Base-by-base conservation (phyloP, 37 sponge, comb jelly and placozoan species). In the Chondrilla cf. caribensis region DNA sequence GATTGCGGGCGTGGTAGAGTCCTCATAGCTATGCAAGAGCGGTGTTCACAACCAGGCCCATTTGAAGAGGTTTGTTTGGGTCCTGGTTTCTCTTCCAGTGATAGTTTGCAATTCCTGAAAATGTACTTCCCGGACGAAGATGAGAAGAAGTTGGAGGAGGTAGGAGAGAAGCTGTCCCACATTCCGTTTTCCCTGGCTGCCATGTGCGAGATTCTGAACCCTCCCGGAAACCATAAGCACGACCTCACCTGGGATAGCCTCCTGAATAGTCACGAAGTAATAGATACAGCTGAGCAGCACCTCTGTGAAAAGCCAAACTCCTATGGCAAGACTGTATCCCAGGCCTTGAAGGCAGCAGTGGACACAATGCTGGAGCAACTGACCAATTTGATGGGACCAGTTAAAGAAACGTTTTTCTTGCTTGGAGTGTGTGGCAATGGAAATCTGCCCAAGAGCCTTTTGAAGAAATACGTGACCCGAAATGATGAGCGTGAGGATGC, bases 1-100 rank as follows among this genome's bases (percentile, higher is more conserved):
- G 35, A 26, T 3, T 67, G 32, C 17, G 68, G 68, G 33, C 68
- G 68, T n/a, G 68, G 68, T 18, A 67, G 35, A 28, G 17, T 67
- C 1, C 68, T 67, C 3, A 29, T 67, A 33, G 68, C 68, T 29
- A 33, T 67, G 68, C 68, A 67, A 33, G 68, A 67, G 28, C 68
- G 32, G 17, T 4, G 31, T 33, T 7, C 33, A 3, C 1, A 26
- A 1, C 17, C 14, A 26, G 14, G 4, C 1, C 32, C 1, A 28
- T 31, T 3, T 33, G 29, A 1, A 2, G 68, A 67, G 29, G 29
- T 67, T 5, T 3, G 32, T 33, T 29, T 67, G 68, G 32, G 33
- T 31, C 32, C 68, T 67, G 68, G 68, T 17, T 26, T 67, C 35
- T 67, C 68, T 67, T 33, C 32, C 1, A 2, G 1, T n/a, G 68